phyloP scores from a whole-genome alignment of 2,797 vertebrate species.

The Graptemys geographica region DNA sequence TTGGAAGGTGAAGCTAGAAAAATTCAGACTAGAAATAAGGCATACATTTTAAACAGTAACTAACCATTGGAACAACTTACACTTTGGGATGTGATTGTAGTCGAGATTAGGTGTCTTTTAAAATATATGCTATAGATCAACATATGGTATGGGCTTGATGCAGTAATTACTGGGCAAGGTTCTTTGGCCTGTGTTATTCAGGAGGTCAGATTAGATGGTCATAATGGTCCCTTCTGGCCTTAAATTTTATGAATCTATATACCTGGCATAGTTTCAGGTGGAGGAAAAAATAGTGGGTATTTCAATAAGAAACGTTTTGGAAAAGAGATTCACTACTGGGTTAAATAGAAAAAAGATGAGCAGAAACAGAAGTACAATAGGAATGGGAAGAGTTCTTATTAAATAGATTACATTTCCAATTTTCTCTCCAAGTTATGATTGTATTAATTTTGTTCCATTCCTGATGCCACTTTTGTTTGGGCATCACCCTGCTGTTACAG shows the following conservation, averaged over 20 bases:
- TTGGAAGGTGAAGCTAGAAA: background rate
- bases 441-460: background rate
- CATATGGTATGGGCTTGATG: background rate
- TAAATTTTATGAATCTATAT: background rate
- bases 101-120: background rate
- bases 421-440: background rate
- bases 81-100: background rate
- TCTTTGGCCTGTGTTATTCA: background rate
- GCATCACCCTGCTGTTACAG: background rate
- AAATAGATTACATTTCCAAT: background rate
- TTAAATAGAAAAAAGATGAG: background rate
- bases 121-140: background rate
- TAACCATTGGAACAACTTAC: background rate
- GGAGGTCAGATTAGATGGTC: background rate
- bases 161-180: background rate
- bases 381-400: background rate
- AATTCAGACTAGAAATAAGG: background rate
- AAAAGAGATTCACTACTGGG: background rate
- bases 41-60: background rate
- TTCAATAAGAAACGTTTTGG: background rate
- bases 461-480: background rate
- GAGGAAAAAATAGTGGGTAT: fast-evolving
- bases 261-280: background rate
- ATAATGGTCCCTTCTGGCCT: background rate
- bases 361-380: background rate